A percentile compares a stretch with the other conserved stretches of the same genome.
Conservation (phyloP, 1,140 invertebrate genomes). For the Gonatopus flavifemur region DNA sequence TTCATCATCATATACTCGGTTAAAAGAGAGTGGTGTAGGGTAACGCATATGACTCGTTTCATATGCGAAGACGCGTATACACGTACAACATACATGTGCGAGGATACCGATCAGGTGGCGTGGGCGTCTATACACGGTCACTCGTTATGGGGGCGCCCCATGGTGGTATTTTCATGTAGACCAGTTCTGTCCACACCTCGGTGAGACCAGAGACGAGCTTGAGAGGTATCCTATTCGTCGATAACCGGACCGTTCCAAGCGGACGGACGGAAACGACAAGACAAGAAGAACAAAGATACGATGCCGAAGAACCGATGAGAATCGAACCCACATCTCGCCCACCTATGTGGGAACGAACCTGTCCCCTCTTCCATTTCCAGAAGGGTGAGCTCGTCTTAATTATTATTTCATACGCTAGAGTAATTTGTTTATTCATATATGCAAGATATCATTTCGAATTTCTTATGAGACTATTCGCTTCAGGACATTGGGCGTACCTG, state of each 20-base stretch:
- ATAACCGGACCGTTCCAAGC: too few species aligned
- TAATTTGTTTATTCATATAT: too few species aligned
- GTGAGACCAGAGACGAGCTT: neutral
- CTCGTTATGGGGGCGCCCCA: conserved; percentile 39
- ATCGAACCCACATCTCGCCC: conserved; percentile 11
- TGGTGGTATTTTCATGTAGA: conserved; percentile 41
- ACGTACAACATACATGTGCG: too few species aligned
- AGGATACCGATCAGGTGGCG: conserved; percentile 42
- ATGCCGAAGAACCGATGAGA: neutral
- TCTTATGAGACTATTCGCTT: neutral
- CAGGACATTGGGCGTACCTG: conserved; percentile 5
- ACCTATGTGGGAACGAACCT: conserved; percentile 14
- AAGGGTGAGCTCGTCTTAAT: neutral
- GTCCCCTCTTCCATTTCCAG: neutral
- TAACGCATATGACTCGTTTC: conserved; percentile 26
- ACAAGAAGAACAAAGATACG: neutral
- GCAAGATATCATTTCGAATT: too few species aligned
- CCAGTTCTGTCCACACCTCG: conserved; percentile 37
- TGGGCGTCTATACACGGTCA: conserved; percentile 47
- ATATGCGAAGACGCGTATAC: conserved; percentile 10
- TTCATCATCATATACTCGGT: conserved; percentile 30
- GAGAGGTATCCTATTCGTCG: conserved; percentile 3
- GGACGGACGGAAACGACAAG: too few species aligned
- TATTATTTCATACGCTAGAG: neutral
- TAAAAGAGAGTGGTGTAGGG: conserved; percentile 4